Evolutionary conservation across 2,113 vertebrate genomes (phyloP), one percentile per base, ranked within the genome.

Genomic region (Ginglymostoma cirratum): DNA sequence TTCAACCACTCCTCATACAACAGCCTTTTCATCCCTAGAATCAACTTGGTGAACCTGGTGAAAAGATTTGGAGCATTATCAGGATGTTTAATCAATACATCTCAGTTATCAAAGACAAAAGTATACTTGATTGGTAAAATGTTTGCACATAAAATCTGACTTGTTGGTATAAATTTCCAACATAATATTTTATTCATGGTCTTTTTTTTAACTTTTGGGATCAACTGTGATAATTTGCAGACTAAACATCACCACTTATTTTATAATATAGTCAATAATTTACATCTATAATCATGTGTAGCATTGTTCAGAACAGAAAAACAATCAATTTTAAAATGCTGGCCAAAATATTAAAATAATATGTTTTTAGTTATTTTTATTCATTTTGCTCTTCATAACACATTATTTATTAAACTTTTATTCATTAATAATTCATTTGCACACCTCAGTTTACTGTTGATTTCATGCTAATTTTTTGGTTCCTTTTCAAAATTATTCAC

Each of bases 41-140:
- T 61, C 55, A 61, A 61, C 12, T 10, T 61, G 55, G 55, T 61
- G 55, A 61, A 8, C 55, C 55, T 94, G 7, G 24, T 30, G 67
- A 95, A 48, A 72, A 30, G n/a, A 72, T 93, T 93, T 66, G 61
- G 89, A 66, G 34, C n/a, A 61, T 92, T 92, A 30, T 92, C n/a
- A 7, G 89, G 5, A 70, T 21, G 27, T 42, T 70, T 95, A 30
- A 38, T 95, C 67, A 95, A 69, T 70, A 24, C 45, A 48, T 48
- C 67, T 95, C 24, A 70, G 19, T 45, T 94, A 94, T 94, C 69
- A 94, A 94, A 94, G n/a, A 45, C n/a, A 70, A 66, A 48, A 24
- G 10, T 48, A 70, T 70, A 70, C n/a, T 48, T 45, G 93, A 21
- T 48, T 94, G n/a, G 27, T 69, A 48, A 94, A 69, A 48, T 66